A percentile compares a stretch with the other conserved stretches of the same genome.
These are phyloP conservation scores for Lordiphosa stackelbergi DNA, from an alignment of 1,140 invertebrate genomes.

Conservation along the genomic window DNA sequence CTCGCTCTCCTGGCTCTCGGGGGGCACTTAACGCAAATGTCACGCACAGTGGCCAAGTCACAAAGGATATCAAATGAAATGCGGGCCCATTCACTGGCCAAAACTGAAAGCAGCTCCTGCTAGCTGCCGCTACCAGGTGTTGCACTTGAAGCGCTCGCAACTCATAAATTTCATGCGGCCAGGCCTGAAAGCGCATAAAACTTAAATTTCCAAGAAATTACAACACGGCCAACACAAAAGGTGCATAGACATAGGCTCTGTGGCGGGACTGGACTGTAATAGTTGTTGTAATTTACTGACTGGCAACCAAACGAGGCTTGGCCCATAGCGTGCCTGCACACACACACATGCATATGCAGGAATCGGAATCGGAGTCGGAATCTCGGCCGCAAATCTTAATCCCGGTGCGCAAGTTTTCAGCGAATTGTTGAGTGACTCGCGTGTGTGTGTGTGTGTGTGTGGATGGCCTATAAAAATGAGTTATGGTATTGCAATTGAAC, in stretches of 20 bases:
- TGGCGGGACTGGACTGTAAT: constrained; percentile 43
- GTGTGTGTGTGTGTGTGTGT: constrained; percentile 27
- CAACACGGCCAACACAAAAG: constrained; percentile 54
- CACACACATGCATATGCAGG: neutral
- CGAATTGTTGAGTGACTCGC: constrained; percentile 46
- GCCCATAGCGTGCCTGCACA: constrained; percentile 32
- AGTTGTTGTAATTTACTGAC: constrained; percentile 75
- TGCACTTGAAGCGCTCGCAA: constrained; percentile 54
- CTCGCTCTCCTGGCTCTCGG: neutral
- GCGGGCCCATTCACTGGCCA: constrained; percentile 54
- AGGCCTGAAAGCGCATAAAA: constrained; percentile 61
- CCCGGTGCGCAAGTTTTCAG: constrained; percentile 75
- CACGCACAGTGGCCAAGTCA: constrained; percentile 67
- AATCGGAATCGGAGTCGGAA: constrained; percentile 35
- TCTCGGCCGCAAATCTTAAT: constrained; percentile 74
- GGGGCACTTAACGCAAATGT: constrained; percentile 69
- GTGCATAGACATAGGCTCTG: constrained; percentile 25
- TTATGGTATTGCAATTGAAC: constrained; percentile 75
- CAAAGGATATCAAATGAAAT: constrained; percentile 67
- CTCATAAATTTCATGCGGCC: constrained; percentile 69
- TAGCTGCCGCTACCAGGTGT: constrained; percentile 62
- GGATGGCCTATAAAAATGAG: constrained; percentile 73
- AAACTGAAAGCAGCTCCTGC: constrained; percentile 8
- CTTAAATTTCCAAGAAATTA: constrained; percentile 71
- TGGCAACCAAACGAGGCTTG: constrained; percentile 38